These are phyloP conservation scores for Tridacna crocea DNA, from an alignment of 2,888 invertebrate species.

Conservation along the genomic window DNA sequence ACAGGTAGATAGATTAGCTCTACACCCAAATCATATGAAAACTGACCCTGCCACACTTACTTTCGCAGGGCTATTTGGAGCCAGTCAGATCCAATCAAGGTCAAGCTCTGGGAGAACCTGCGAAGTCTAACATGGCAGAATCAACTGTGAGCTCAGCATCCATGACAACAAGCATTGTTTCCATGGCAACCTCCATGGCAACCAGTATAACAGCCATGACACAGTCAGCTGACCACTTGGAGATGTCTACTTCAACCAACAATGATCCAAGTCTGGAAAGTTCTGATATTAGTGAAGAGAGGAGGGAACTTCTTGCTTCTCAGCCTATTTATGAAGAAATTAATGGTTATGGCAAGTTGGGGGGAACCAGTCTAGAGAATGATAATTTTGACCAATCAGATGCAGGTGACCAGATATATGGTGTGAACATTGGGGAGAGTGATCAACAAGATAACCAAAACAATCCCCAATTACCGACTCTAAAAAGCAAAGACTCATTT, in stretches of 20 bases:
- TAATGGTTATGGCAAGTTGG: constrained; percentile 68
- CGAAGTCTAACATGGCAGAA: constrained; percentile 47
- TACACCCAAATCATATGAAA: too few relatives aligned
- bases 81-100: constrained; percentile 66
- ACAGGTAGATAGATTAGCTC: too few relatives aligned
- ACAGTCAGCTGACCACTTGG: constrained; percentile 28
- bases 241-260: constrained; percentile 24
- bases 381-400: constrained; percentile 13
- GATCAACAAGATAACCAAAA: neutral
- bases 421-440: constrained; percentile 24
- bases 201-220: constrained; percentile 46
- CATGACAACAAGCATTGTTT: constrained; percentile 54
- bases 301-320: constrained; percentile 69
- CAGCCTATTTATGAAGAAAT: constrained; percentile 81
- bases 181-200: constrained; percentile 45
- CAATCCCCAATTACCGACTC: constrained; percentile 19
- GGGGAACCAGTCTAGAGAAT: constrained; percentile 11
- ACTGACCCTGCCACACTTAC: neutral
- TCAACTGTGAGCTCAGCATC: constrained; percentile 44
- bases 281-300: constrained; percentile 67
- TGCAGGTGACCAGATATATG: constrained; percentile 42
- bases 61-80: constrained; percentile 76
- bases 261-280: constrained; percentile 29
- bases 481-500: constrained; percentile 61
- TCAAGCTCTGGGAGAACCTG: constrained; percentile 32